phyloP scores from a whole-genome alignment of 2,113 vertebrate genomes.

The Halcyon senegalensis region DNA sequence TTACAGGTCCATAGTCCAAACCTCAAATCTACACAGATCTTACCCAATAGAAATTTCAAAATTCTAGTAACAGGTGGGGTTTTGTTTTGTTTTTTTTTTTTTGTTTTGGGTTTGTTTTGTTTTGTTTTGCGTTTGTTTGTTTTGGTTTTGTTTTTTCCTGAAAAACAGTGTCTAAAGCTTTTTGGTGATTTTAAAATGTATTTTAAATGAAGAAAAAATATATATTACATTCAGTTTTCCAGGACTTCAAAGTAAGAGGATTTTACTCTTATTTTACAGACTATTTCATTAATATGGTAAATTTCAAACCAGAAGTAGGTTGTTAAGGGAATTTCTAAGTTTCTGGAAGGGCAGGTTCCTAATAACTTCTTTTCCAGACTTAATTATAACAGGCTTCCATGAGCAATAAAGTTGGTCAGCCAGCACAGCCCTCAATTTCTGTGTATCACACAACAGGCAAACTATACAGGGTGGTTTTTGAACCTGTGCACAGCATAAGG shows the following conservation, averaged over 20 bases:
- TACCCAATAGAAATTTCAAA: background rate
- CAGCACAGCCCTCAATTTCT: background rate
- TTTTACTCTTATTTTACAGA: background rate
- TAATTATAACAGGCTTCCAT: background rate
- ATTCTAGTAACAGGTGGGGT: background rate
- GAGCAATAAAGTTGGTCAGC: background rate
- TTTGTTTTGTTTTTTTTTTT: too few relatives aligned
- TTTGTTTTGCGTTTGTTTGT: too few relatives aligned
- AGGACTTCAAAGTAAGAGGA: background rate
- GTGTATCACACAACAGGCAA: background rate
- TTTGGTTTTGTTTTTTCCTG: too few relatives aligned
- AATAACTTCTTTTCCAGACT: background rate
- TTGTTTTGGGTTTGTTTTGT: too few relatives aligned
- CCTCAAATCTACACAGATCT: background rate
- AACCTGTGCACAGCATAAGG: fast-evolving
- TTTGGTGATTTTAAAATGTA: background rate
- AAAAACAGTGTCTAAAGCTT: background rate
- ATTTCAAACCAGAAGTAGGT: background rate
- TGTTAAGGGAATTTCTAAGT: background rate
- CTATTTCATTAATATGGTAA: background rate
- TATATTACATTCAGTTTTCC: background rate
- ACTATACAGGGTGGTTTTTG: background rate
- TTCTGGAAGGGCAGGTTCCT: background rate
- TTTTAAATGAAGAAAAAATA: background rate
- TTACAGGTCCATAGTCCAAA: background rate